These are phyloP conservation scores for Pteria penguin DNA, from an alignment of 2,888 invertebrate genomes.

Conservation along the genomic window DNA sequence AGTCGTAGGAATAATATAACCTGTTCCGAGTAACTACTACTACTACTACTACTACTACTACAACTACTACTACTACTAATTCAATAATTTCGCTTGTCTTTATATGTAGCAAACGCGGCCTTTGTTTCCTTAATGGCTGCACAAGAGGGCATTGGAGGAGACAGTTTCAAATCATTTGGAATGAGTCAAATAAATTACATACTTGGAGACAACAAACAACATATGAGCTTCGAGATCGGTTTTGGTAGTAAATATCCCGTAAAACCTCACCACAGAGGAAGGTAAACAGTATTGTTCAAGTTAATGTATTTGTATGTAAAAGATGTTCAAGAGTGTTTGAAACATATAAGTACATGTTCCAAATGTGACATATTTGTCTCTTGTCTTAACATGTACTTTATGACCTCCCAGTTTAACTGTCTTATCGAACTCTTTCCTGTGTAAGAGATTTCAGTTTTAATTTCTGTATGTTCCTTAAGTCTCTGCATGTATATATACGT, in stretches of 20 bases:
- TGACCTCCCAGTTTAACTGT: too few species aligned
- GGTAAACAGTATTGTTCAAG: not conserved
- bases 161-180: conserved; percentile 65
- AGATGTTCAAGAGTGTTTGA: not conserved
- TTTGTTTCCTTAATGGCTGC: conserved; percentile 70
- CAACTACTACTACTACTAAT: too few species aligned
- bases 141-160: conserved; percentile 63
- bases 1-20: too few species aligned
- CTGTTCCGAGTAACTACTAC: too few species aligned
- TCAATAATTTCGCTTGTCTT: not conserved
- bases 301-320: too few species aligned
- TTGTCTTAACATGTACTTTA: too few species aligned
- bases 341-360: not conserved
- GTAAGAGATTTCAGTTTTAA: too few species aligned
- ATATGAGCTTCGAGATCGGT: conserved; percentile 70
- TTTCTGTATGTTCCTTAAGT: too few species aligned
- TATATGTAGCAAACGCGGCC: conserved; percentile 63
- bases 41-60: too few species aligned
- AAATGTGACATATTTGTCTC: too few species aligned
- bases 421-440: too few species aligned
- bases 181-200: conserved; percentile 73
- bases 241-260: conserved; percentile 66
- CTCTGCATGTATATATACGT: too few species aligned
- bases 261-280: conserved; percentile 68
- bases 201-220: conserved; percentile 67